Conservation (phyloP, 2,888 invertebrate species). For the Polydesmus complanatus region DNA sequence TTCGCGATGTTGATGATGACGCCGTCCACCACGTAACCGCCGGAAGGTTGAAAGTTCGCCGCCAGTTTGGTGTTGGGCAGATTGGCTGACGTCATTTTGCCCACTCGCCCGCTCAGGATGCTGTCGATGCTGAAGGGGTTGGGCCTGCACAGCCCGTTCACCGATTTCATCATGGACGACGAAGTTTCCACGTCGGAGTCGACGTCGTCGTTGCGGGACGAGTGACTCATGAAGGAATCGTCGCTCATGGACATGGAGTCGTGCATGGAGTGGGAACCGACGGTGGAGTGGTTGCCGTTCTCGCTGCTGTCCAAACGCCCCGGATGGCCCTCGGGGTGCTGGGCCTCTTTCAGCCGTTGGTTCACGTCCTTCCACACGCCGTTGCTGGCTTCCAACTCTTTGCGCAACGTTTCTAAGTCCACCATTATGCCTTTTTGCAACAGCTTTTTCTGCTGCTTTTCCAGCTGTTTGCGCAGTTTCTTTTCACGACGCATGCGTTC, state of each 20-base stretch:
- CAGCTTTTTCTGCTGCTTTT: conserved; percentile 80
- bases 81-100: not conserved
- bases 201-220: conserved; percentile 3
- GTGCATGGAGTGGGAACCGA: conserved; percentile 11
- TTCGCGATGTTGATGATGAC: conserved; percentile 4
- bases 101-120: conserved; percentile 38
- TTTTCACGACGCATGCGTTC: conserved; percentile 32
- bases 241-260: conserved; percentile 17
- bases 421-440: conserved; percentile 81
- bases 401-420: conserved; percentile 66
- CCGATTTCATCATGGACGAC: not conserved
- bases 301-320: conserved; percentile 7
- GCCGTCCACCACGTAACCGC: not conserved
- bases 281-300: conserved; percentile 18
- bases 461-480: conserved; percentile 74
- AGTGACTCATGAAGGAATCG: conserved; percentile 2
- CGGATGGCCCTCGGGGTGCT: not conserved
- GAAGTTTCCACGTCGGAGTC: conserved; percentile 4
- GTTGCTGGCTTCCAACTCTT: conserved; percentile 68
- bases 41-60: not conserved
- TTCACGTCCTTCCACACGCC: conserved; percentile 16
- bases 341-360: conserved; percentile 2
- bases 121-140: conserved; percentile 87
- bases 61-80: not conserved
- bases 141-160: not conserved